These are phyloP conservation scores for Heterodera filipjevi DNA, from an alignment of 2,888 invertebrate species.

Conservation along the genomic window DNA sequence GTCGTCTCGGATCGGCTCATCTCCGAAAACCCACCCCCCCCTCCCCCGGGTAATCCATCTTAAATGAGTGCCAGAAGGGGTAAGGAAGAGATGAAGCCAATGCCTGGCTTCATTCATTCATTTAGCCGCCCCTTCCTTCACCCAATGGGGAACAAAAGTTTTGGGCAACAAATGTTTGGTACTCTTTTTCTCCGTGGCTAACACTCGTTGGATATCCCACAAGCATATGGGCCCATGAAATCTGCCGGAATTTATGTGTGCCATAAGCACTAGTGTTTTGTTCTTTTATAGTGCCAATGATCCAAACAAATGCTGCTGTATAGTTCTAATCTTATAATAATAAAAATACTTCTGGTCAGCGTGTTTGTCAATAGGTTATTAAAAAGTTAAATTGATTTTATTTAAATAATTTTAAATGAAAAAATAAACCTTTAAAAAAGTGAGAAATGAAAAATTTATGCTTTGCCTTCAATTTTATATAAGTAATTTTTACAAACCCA, in stretches of 20 bases:
- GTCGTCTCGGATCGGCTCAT: not conserved
- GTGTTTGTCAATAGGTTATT: too few species aligned
- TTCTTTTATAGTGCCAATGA: not conserved
- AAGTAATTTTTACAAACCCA: not conserved
- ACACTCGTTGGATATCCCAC: not conserved
- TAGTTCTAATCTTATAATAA: too few species aligned
- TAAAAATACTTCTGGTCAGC: too few species aligned
- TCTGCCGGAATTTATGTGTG: not conserved
- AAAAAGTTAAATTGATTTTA: too few species aligned
- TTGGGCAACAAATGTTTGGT: conserved; percentile 1
- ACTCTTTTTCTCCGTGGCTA: not conserved
- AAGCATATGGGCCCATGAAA: not conserved
- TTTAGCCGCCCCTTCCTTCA: not conserved
- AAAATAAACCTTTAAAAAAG: too few species aligned
- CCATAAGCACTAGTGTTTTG: too few species aligned
- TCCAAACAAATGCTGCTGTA: not conserved
- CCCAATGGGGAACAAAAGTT: not conserved
- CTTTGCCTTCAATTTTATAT: too few species aligned
- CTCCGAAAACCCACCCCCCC: not conserved
- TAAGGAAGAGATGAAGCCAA: not conserved
- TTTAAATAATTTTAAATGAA: too few species aligned
- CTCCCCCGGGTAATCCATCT: not conserved
- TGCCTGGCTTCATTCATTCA: not conserved
- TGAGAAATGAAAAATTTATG: too few species aligned
- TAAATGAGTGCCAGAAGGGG: not conserved